Conservation (phyloP, 1,140 invertebrate genomes). For the Orchestia grillus region DNA sequence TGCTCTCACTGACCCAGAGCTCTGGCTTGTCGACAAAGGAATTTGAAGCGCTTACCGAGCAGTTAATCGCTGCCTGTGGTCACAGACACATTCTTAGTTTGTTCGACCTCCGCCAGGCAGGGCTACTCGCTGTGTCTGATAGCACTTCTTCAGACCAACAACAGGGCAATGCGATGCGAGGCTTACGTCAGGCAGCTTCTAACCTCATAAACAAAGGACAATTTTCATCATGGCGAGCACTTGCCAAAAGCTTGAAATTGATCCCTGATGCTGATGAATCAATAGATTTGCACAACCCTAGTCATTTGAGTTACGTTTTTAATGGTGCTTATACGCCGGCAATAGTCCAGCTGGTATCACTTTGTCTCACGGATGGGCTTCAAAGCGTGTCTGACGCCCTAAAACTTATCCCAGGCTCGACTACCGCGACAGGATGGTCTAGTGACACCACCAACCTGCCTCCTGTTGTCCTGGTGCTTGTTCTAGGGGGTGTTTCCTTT, state of each 20-base stretch:
- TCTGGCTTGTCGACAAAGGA: constrained; percentile 46
- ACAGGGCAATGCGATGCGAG: background rate
- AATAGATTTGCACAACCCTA: constrained; percentile 59
- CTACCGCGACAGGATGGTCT: background rate
- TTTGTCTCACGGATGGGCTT: constrained; percentile 21
- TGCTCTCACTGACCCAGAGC: constrained; percentile 56
- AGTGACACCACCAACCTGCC: constrained; percentile 4
- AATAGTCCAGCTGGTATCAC: constrained; percentile 46
- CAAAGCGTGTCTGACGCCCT: constrained; percentile 52
- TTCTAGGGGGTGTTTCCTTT: constrained; percentile 60
- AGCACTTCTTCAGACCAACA: background rate
- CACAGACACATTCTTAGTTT: constrained; percentile 52
- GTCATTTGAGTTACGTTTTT: constrained; percentile 62
- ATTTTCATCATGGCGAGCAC: constrained; percentile 36
- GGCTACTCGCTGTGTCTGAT: constrained; percentile 32
- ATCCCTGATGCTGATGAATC: constrained; percentile 60
- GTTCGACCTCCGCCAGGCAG: constrained; percentile 18
- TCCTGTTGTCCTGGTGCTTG: constrained; percentile 54
- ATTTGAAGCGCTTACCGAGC: constrained; percentile 36
- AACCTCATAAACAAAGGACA: constrained; percentile 26
- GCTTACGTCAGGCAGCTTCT: constrained; percentile 28
- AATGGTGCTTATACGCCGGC: constrained; percentile 61
- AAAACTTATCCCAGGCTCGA: constrained; percentile 55
- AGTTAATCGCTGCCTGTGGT: constrained; percentile 50
- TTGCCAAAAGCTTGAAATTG: constrained; percentile 57